Percentiles rank a stretch among this genome's conserved stretches.
Evolutionary conservation across 2,888 invertebrate species (phyloP).

Genomic region (Lepidochrysops patricia): DNA sequence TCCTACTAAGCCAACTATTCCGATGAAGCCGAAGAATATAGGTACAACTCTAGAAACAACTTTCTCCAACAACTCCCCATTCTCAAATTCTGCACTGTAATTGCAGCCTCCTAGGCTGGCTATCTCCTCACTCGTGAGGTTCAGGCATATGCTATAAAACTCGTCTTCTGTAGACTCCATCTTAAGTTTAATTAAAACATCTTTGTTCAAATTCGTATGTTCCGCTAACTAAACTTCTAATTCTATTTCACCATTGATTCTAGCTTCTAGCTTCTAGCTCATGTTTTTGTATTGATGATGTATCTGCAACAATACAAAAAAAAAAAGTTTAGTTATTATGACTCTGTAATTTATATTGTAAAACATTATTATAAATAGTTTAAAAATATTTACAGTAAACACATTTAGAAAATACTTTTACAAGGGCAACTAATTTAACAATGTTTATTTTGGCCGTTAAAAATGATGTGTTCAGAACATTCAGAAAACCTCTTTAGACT

Average conservation of each 20-base stretch:
- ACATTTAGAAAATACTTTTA: neutral
- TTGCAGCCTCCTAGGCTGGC: slow-evolving; percentile 49
- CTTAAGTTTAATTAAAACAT: slow-evolving; percentile 24
- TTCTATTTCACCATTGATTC: neutral
- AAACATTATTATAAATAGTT: too few relatives aligned
- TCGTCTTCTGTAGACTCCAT: slow-evolving; percentile 65
- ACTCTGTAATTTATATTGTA: too few relatives aligned
- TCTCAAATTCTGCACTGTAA: slow-evolving; percentile 56
- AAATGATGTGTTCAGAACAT: neutral
- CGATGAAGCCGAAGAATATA: slow-evolving; percentile 88
- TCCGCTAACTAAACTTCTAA: neutral
- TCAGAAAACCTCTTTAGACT: neutral
- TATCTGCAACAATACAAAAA: neutral
- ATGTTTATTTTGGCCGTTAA: neutral
- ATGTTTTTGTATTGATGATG: neutral
- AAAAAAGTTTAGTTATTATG: too few relatives aligned
- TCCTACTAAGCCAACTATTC: slow-evolving; percentile 90
- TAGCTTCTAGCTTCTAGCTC: neutral
- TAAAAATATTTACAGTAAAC: neutral
- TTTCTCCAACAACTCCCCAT: slow-evolving; percentile 73
- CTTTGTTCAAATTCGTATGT: slow-evolving; percentile 32
- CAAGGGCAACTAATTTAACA: neutral
- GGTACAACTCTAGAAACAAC: slow-evolving; percentile 84
- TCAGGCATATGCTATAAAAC: slow-evolving; percentile 58
- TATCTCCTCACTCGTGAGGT: slow-evolving; percentile 50